phyloP scores from a whole-genome alignment of 2,113 vertebrate species.

The Tragelaphus imberbis region DNA sequence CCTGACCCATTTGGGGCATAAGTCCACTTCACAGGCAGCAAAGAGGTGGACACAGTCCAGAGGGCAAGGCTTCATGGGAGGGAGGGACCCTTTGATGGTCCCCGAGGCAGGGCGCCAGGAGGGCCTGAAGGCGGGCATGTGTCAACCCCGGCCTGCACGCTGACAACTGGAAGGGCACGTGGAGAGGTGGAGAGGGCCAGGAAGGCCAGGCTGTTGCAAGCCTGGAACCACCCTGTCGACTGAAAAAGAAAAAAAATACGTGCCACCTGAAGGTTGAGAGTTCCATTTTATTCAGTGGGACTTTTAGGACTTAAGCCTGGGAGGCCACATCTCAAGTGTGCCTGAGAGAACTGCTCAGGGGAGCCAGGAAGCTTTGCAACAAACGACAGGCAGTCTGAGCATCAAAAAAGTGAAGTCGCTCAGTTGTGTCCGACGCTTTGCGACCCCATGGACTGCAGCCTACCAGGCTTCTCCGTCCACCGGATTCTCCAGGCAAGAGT shows the following conservation, averaged over 20 bases:
- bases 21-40: neutral
- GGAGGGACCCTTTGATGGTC: neutral
- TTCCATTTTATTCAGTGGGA: neutral
- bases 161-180: rapidly evolving
- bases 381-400: rapidly evolving
- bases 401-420: neutral
- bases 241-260: neutral
- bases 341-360: neutral
- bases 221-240: neutral
- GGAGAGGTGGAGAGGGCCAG: neutral
- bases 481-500: too few relatives aligned
- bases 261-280: neutral
- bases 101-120: rapidly evolving
- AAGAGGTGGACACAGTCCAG: neutral
- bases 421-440: too few relatives aligned
- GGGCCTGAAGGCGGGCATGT: rapidly evolving
- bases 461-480: too few relatives aligned
- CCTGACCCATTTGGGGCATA: rapidly evolving
- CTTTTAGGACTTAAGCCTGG: rapidly evolving
- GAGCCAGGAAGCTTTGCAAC: neutral
- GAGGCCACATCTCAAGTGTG: neutral
- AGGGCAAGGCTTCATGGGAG: rapidly evolving
- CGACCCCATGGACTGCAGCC: too few relatives aligned
- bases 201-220: too few relatives aligned
- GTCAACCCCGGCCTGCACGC: rapidly evolving